A percentile compares a stretch with the other conserved stretches of the same genome.
phyloP scores from a whole-genome alignment of 2,888 invertebrate species.

The Eristalis arbustorum region DNA sequence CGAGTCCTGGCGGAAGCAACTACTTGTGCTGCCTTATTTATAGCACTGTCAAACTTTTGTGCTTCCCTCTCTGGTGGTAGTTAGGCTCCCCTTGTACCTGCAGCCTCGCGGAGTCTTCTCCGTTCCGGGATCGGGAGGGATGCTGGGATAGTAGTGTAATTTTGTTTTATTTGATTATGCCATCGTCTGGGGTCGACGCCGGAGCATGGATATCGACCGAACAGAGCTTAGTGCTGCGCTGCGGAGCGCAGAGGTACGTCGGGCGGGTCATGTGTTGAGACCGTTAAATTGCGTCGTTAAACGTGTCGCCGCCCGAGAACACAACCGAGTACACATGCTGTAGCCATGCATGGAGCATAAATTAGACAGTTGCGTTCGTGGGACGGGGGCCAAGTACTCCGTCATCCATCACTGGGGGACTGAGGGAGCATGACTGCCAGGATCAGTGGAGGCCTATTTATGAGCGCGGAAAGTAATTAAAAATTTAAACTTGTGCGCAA shows the following conservation, averaged over 20 bases:
- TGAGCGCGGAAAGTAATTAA: slow-evolving; percentile 47
- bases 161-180: slow-evolving; percentile 39
- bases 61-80: neutral
- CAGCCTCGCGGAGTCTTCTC: neutral
- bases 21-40: slow-evolving; percentile 63
- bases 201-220: neutral
- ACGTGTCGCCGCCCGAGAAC: slow-evolving; percentile 14
- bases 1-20: slow-evolving; percentile 28
- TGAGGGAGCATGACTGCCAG: neutral
- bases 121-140: neutral
- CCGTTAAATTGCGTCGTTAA: slow-evolving; percentile 35
- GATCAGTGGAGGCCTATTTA: slow-evolving; percentile 3
- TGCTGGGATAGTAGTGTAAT: slow-evolving; percentile 6
- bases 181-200: neutral
- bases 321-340: slow-evolving; percentile 6
- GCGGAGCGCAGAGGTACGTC: neutral
- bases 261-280: slow-evolving; percentile 22
- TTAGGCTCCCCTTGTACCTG: neutral
- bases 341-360: slow-evolving; percentile 41
- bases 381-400: neutral
- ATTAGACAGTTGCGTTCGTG: neutral
- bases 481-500: slow-evolving; percentile 38
- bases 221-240: neutral
- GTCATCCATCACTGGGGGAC: neutral
- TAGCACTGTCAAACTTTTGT: slow-evolving; percentile 34